Evolutionary conservation across 1,140 invertebrate species (phyloP), one percentile per base, ranked within the genome.

Genomic region (Radopholus similis): DNA sequence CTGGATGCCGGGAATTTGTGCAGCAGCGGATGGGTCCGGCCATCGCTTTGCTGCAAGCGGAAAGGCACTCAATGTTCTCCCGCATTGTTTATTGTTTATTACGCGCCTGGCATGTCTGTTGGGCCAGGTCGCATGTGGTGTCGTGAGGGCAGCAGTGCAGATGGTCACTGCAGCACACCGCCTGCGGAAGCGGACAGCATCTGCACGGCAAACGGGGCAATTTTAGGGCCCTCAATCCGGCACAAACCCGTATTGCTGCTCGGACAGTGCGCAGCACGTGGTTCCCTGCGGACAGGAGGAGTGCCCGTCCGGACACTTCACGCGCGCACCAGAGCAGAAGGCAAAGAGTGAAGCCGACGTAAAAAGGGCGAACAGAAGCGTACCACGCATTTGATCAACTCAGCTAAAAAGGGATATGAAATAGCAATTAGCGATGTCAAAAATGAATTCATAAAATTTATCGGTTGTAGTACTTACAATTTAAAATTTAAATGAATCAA

Each of bases 111-210:
- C 71, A 73, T 47, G 15, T 37, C 37, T 55, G 38, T 15, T 64
- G 44, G 26, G 47, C 60, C 44, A 63, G 28, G 49, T 75, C 74
- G 71, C 83, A 84, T 32, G 47, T 58, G 8, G 53, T 72, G 21
- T 65, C 63, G n/a, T 73, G 32, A n/a, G 83, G 83, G 44, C 82
- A 83, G 57, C 82, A 83, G 68, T 83, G 82, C 2, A 73, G 18
- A 18, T 60, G 34, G 58, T 83, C 82, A 8, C 56, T 44, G 64
- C 82, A 84, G 69, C 83, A 83, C 55, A 77, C 72, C 18, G 73
- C 85, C 65, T 84, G 67, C 34, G 78, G 72, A 9, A 80, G 54
- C 9, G 83, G 84, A 73, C 84, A 85, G 60, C 85, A 86, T 44
- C 83, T 84, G 67, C 74, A 83, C 37, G 5, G n/a, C 18, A 49